Base-by-base conservation (phyloP, 1,140 invertebrate genomes). In the Platyscapa corneri region DNA sequence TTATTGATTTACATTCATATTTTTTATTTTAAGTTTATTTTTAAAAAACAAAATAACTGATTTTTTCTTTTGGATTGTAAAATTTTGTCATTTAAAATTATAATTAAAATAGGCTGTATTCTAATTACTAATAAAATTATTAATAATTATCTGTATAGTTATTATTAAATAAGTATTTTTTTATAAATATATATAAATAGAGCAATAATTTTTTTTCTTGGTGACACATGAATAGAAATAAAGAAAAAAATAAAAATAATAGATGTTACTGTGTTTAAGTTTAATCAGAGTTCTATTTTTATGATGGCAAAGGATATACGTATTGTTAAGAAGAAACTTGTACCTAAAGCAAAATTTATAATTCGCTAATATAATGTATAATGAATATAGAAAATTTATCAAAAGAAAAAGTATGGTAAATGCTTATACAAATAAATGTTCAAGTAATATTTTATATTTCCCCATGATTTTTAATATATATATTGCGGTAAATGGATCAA, bases 221-320 rank as follows among this genome's bases (percentile, higher is more conserved):
- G 30, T 42, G 42, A 81, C 6, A 78, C n/a, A 23, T 3, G 32
- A 70, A 76, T 83, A 14, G 14, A 34, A 23, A 60, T 56, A 32
- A 2, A 64, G 53, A 74, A 49, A n/a, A 49, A 14, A 39, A 75
- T 56, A 27, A 30, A 76, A 46, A 56, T 42, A 32, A 27, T 12
- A 75, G 23, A 65, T 78, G 65, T 72, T 86, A 88, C 88, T 92
- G 90, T 91, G 89, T 91, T 93, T 90, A 93, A 91, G 91, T 93
- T 93, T 93, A 89, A 89, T n/a, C n/a, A 91, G 89, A 92, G 91
- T 93, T 93, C 91, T 92, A 93, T 93, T 93, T 93, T 93, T 93
- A 90, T 92, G 90, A 83, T 88, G 86, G 72, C 84, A 78, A 88
- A 86, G 74, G 78, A 76, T 87, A 67, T 37, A 70, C n/a, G 23